Evolutionary conservation across 2,888 invertebrate genomes (phyloP).

Genomic region (Cantharis rufa): DNA sequence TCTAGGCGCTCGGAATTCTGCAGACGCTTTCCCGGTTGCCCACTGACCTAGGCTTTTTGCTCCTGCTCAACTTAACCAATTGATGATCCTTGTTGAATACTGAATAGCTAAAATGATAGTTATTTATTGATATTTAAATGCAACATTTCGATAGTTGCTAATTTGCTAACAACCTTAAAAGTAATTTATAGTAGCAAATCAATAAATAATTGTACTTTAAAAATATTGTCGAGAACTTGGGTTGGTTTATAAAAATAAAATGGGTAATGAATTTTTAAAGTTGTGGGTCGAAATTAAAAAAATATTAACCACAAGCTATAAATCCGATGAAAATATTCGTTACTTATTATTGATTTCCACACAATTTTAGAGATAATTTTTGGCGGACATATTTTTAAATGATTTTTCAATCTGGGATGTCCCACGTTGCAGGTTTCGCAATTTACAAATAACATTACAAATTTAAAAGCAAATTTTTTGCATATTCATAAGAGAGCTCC

Average conservation of each 20-base stretch:
- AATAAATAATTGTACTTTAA: neutral
- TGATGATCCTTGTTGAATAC: conserved; percentile 25
- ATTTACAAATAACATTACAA: neutral
- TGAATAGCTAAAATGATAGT: conserved; percentile 1
- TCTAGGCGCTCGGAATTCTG: conserved; percentile 41
- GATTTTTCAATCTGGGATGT: neutral
- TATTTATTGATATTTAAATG: neutral
- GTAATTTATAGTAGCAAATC: neutral
- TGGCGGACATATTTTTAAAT: neutral
- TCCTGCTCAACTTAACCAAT: conserved; percentile 36
- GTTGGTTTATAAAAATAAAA: neutral
- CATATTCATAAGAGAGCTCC: neutral
- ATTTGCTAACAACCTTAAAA: neutral
- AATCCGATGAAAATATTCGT: neutral
- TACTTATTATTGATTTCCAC: neutral
- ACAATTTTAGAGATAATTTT: neutral
- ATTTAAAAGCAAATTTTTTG: neutral
- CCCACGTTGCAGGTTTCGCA: neutral
- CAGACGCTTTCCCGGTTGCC: conserved; percentile 44
- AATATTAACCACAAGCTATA: neutral
- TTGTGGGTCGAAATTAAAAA: neutral
- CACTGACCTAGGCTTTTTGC: conserved; percentile 46
- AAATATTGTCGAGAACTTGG: neutral
- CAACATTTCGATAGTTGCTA: neutral
- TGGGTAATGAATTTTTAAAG: neutral